A percentile compares a stretch with the other conserved stretches of the same genome.
These are phyloP conservation scores for Siniperca obscura DNA, from an alignment of 2,797 vertebrate genomes.

Conservation along the genomic window DNA sequence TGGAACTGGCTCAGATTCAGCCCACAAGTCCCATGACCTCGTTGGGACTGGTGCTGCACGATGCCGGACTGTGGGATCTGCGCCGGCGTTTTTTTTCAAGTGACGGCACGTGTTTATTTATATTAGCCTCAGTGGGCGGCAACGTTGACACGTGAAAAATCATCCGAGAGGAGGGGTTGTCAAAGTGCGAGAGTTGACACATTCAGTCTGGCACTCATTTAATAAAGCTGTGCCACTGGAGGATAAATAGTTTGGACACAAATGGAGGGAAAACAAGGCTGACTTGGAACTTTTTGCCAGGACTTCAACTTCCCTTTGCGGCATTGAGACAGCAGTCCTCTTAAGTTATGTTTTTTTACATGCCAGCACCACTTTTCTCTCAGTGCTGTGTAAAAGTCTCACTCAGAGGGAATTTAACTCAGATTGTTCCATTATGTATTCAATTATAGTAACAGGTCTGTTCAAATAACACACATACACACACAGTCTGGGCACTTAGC, in stretches of 20 bases:
- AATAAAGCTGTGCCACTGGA: constrained; percentile 12
- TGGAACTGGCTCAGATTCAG: constrained; percentile 28
- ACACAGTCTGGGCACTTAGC: neutral
- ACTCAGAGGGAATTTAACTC: constrained; percentile 30
- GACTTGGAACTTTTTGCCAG: constrained; percentile 7
- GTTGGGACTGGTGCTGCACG: constrained; percentile 8
- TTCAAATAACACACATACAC: constrained; percentile 12
- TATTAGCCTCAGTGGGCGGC: constrained; percentile 55
- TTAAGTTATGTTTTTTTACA: constrained; percentile 25
- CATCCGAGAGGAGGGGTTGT: constrained; percentile 25
- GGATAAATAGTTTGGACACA: constrained; percentile 32
- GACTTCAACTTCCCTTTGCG: neutral
- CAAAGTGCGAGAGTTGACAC: constrained; percentile 46
- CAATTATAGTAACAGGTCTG: constrained; percentile 41
- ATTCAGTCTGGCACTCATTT: constrained; percentile 11
- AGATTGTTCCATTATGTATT: constrained; percentile 54
- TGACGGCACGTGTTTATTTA: constrained; percentile 56
- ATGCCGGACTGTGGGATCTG: constrained; percentile 38
- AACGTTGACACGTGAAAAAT: constrained; percentile 30
- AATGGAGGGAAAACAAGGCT: constrained; percentile 33
- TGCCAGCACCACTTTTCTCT: constrained; percentile 35
- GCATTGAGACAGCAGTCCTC: constrained; percentile 10
- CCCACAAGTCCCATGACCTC: constrained; percentile 56
- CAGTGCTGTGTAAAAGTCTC: constrained; percentile 13
- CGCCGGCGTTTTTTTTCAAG: constrained; percentile 15